Percentiles rank a stretch among this genome's conserved stretches.
phyloP scores from a whole-genome alignment of 1,140 invertebrate species.

The Drosophila sturtevanti region DNA sequence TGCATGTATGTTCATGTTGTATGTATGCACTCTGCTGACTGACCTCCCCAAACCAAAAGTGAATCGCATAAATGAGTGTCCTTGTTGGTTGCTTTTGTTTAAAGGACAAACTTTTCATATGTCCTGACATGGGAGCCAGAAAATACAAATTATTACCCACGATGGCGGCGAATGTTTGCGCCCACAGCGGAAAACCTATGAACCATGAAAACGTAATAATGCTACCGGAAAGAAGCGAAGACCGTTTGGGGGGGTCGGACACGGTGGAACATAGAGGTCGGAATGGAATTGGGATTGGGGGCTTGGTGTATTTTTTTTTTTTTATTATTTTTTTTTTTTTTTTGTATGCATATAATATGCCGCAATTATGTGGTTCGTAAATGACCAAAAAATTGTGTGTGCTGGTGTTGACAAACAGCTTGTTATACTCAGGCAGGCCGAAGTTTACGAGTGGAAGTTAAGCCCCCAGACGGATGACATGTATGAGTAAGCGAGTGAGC shows the following conservation, averaged over 20 bases:
- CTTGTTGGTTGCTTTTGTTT: conserved; percentile 61
- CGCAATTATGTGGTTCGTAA: conserved; percentile 79
- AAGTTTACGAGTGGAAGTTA: too few relatives aligned
- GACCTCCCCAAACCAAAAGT: conserved; percentile 23
- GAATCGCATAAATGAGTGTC: conserved; percentile 28
- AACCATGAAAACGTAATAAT: conserved; percentile 78
- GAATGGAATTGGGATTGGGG: neutral
- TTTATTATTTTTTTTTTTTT: conserved; percentile 20
- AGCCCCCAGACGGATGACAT: neutral
- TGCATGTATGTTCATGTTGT: too few relatives aligned
- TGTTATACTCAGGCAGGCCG: conserved; percentile 52
- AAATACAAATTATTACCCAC: conserved; percentile 62
- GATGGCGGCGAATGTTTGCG: conserved; percentile 37
- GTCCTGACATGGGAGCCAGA: conserved; percentile 32
- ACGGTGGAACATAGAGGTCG: conserved; percentile 6
- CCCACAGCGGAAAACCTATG: conserved; percentile 71
- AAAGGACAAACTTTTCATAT: conserved; percentile 73
- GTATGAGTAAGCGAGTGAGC: conserved; percentile 31
- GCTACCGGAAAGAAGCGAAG: conserved; percentile 13
- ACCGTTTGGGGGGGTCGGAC: conserved; percentile 13
- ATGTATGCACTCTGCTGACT: neutral
- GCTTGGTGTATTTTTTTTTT: neutral
- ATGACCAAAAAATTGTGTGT: conserved; percentile 77
- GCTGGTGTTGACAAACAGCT: conserved; percentile 81
- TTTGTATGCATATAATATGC: conserved; percentile 72